Evolutionary conservation across 2,797 vertebrate species (phyloP).

Genomic region (Diglossa cyanea): DNA sequence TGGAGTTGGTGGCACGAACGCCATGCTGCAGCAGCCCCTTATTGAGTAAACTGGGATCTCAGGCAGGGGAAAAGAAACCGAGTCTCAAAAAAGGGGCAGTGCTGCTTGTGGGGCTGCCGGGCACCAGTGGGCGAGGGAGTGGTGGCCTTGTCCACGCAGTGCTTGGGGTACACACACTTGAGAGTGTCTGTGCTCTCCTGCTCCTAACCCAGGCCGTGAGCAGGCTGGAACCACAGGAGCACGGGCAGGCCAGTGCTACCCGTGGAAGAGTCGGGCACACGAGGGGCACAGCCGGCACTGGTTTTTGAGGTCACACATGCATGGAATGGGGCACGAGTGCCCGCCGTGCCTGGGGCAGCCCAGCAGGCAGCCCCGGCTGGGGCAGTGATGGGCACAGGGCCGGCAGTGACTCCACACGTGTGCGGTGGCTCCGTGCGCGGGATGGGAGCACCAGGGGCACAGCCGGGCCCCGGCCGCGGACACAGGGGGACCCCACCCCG

Average conservation of each 20-base stretch:
- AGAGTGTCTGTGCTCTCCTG: rapidly evolving
- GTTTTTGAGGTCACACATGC: rapidly evolving
- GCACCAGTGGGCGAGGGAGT: rapidly evolving
- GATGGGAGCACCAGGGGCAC: rapidly evolving
- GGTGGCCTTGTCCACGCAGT: rapidly evolving
- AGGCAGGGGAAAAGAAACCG: not conserved
- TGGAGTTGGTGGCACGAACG: rapidly evolving
- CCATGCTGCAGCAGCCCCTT: not conserved
- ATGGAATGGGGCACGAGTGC: rapidly evolving
- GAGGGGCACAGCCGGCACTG: rapidly evolving
- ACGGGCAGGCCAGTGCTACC: not conserved
- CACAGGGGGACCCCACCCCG: not conserved
- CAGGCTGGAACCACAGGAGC: not conserved
- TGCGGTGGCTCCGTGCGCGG: rapidly evolving
- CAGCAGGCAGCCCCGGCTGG: not conserved
- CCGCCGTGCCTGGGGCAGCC: rapidly evolving
- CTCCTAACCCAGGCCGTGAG: rapidly evolving
- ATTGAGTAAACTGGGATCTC: rapidly evolving
- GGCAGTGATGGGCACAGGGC: not conserved
- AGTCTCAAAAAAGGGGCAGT: not conserved
- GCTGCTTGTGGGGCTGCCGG: too few relatives aligned
- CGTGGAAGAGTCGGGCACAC: not conserved
- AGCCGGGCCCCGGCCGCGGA: not conserved
- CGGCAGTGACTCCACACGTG: rapidly evolving
- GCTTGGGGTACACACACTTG: not conserved